Evolutionary conservation across 2,113 vertebrate species (phyloP).

Genomic region (Riparia riparia): DNA sequence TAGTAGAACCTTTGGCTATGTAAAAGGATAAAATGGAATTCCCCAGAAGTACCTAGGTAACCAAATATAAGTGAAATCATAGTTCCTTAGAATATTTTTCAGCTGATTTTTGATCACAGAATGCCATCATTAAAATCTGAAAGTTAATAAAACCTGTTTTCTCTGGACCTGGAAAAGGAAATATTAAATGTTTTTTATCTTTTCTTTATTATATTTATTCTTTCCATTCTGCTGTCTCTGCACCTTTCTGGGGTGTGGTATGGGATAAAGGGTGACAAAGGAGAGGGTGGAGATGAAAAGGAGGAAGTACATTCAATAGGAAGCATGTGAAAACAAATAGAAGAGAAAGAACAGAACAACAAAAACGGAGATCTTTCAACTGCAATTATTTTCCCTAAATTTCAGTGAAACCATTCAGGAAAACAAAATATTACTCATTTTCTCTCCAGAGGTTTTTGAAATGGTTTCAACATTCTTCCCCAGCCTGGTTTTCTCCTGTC

Average conservation of each 20-base stretch:
- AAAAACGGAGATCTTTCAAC: slow-evolving; percentile 43
- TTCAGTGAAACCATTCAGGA: slow-evolving; percentile 45
- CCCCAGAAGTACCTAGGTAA: background rate
- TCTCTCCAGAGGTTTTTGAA: slow-evolving; percentile 45
- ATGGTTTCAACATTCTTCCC: slow-evolving; percentile 36
- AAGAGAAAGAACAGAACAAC: background rate
- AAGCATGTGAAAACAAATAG: background rate
- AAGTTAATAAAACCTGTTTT: background rate
- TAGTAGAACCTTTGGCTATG: background rate
- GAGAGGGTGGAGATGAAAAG: background rate
- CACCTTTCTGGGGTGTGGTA: background rate
- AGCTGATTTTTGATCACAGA: background rate
- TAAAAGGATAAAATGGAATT: background rate
- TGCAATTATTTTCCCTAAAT: slow-evolving; percentile 49
- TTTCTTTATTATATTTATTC: background rate
- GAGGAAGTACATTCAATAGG: background rate
- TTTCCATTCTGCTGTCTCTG: background rate
- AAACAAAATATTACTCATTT: slow-evolving; percentile 56
- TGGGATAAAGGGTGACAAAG: background rate
- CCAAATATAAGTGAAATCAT: background rate
- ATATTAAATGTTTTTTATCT: background rate
- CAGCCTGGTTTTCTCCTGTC: background rate
- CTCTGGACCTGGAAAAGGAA: background rate
- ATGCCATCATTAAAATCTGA: background rate
- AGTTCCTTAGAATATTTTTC: background rate